Evolutionary conservation across 2,113 vertebrate genomes (phyloP), one percentile per base, ranked within the genome.

Genomic region (Hystrix cristata): DNA sequence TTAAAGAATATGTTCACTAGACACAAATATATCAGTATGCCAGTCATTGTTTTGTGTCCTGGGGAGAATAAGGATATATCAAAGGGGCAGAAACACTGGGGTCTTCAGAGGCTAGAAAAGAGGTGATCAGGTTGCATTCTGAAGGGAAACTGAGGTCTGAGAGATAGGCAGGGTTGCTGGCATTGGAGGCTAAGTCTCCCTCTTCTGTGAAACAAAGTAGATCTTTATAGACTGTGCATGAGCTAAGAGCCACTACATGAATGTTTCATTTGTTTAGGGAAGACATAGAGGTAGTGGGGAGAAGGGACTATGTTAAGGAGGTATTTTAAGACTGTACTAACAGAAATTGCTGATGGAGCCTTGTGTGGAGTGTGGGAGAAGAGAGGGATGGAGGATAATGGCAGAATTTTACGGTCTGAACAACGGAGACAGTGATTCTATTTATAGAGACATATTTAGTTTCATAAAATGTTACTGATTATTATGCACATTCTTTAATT

Each of bases 231-330:
- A 19, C 19, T 53, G 4, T 9, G 29, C 18, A 4, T 38, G 23
- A 83, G 69, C 15, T 27, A 53, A 46, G 7, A 34, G 16, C 27
- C 27, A 34, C 76, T 16, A 25, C 48, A 87, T 71, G 38, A 8
- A 25, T n/a, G 19, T 59, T 91, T 80, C 13, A n/a, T 87, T 80
- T 67, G 10, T 88, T 64, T 74, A 72, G 55, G 59, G n/a, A 59
- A 78, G 67, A 59, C 7, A 34, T 19, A 53, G 38, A 87, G 15
- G 18, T 3, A 6, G 5, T 64, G 59, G 79, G 48, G 51, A 43
- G 59, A 51, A 16, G 7, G 2, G 27, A 3, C 21, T 38, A 2
- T 0, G 3, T 16, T 27, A 12, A 15, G 53, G 48, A 8, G 19
- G 43, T 6, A 3, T 12, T 90, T 23, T 72, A 90, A 43, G 57